phyloP scores from a whole-genome alignment of 2,888 invertebrate genomes.

The Hololepta plana region DNA sequence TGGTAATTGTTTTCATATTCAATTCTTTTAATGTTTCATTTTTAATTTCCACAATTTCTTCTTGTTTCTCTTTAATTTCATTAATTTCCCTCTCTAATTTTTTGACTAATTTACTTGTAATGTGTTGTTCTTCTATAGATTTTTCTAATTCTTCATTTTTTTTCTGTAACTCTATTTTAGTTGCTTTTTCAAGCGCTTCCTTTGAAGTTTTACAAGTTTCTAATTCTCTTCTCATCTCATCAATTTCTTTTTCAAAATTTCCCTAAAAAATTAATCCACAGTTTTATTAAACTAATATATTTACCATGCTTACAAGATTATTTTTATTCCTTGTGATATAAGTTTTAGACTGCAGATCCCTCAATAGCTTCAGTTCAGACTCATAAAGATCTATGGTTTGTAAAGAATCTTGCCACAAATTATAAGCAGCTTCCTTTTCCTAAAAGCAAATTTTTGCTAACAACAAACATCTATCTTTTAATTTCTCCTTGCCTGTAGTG shows the following conservation, averaged over 20 bases:
- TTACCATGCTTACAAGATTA: background rate
- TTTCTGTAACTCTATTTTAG: conserved; percentile 9
- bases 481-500: conserved; percentile 19
- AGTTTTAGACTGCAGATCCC: conserved; percentile 15
- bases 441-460: conserved; percentile 15
- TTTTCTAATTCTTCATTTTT: conserved; percentile 20
- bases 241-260: conserved; percentile 31
- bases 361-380: conserved; percentile 40
- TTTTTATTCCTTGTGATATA: conserved; percentile 14
- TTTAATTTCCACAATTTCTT: conserved; percentile 25
- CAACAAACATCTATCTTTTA: background rate
- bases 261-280: conserved; percentile 1
- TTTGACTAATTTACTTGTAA: conserved; percentile 27
- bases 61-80: conserved; percentile 27
- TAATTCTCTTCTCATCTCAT: conserved; percentile 36
- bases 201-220: conserved; percentile 12
- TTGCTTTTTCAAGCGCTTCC: conserved; percentile 9
- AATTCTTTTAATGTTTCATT: conserved; percentile 15
- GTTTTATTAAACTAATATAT: too few relatives aligned
- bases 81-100: conserved; percentile 31
- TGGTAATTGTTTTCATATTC: too few relatives aligned
- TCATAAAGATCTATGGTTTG: conserved; percentile 48
- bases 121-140: conserved; percentile 32
- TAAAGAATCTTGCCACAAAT: conserved; percentile 48
- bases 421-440: conserved; percentile 47